Evolutionary conservation across 2,888 invertebrate genomes (phyloP).

Genomic region (Ophion slaviceki): DNA sequence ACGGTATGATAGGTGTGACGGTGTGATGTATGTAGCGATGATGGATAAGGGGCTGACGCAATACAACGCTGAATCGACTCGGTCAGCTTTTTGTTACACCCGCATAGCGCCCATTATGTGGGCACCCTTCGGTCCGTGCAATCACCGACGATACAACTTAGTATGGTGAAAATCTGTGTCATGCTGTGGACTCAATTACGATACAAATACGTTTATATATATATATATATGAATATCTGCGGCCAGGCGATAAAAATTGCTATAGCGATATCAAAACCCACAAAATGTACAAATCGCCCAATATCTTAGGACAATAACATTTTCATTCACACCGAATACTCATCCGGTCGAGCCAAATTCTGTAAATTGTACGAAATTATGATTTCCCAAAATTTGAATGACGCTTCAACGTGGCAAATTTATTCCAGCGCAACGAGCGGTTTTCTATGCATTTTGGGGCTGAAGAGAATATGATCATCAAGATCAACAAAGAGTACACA

Average conservation of each 20-base stretch:
- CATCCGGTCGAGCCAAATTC: background rate
- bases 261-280: background rate
- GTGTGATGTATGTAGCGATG: background rate
- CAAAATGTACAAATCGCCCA: constrained; percentile 4
- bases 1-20: background rate
- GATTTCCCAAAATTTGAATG: background rate
- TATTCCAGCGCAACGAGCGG: background rate
- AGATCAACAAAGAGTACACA: background rate
- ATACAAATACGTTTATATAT: constrained; percentile 58
- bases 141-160: constrained; percentile 62
- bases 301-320: background rate
- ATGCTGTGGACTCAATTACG: constrained; percentile 66
- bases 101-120: constrained; percentile 59
- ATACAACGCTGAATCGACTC: constrained; percentile 50
- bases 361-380: background rate
- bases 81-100: constrained; percentile 64
- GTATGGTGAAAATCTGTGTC: constrained; percentile 54
- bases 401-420: background rate
- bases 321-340: background rate
- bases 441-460: background rate
- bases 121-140: constrained; percentile 56
- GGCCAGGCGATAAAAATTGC: constrained; percentile 52
- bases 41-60: constrained; percentile 51
- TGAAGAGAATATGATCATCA: background rate
- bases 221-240: constrained; percentile 4